These are phyloP conservation scores for Glareola pratincola DNA, from an alignment of 2,113 vertebrate species.

Conservation along the genomic window DNA sequence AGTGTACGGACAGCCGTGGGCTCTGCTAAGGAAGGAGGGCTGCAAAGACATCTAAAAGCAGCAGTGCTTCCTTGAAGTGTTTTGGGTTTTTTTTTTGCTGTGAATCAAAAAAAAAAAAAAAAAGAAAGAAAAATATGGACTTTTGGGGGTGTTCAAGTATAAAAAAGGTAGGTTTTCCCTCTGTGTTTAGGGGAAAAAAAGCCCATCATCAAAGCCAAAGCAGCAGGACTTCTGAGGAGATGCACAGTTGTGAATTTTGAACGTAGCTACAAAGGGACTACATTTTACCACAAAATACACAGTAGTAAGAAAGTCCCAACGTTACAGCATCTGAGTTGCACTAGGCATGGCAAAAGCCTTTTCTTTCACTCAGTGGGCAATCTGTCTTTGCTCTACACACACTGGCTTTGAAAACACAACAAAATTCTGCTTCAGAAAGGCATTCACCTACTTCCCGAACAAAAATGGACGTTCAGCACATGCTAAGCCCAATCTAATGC, in stretches of 20 bases:
- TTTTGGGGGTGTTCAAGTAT: background rate
- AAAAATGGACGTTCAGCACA: background rate
- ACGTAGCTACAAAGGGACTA: background rate
- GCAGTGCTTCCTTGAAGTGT: background rate
- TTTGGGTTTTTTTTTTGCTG: background rate
- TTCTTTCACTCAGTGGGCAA: background rate
- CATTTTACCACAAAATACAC: background rate
- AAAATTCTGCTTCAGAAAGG: background rate
- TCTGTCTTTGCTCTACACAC: background rate
- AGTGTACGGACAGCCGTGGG: rapidly evolving
- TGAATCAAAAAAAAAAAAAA: background rate
- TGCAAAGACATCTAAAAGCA: background rate
- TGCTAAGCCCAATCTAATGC: background rate
- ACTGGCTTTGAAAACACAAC: background rate
- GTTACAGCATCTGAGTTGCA: rapidly evolving
- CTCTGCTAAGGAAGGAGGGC: background rate
- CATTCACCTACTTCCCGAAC: background rate
- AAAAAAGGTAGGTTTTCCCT: background rate
- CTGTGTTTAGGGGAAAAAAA: background rate
- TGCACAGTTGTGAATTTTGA: background rate
- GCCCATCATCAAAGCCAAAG: background rate
- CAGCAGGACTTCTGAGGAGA: background rate
- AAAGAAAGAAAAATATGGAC: background rate
- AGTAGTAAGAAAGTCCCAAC: background rate
- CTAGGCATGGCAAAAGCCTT: background rate